Evolutionary conservation across 1,140 invertebrate genomes (phyloP).

Genomic region (Drosophila athabasca): DNA sequence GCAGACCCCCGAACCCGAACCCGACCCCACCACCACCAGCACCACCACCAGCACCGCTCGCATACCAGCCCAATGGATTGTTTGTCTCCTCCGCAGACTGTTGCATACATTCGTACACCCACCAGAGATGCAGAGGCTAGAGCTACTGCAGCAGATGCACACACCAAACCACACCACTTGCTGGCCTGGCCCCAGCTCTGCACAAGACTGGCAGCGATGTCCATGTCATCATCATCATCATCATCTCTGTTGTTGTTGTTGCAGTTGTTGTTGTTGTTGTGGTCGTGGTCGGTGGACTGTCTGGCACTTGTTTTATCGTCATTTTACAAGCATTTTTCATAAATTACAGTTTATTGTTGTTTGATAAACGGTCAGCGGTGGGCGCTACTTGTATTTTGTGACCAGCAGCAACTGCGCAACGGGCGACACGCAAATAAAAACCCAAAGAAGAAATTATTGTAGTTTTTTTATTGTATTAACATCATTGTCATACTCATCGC

Average conservation of each 20-base stretch:
- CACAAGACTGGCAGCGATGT: conserved; percentile 72
- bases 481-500: conserved; percentile 46
- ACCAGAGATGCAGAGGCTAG: conserved; percentile 3
- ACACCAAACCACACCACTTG: conserved; percentile 36
- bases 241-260: conserved; percentile 45
- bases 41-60: conserved; percentile 37
- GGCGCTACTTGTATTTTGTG: conserved; percentile 79
- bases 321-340: conserved; percentile 82
- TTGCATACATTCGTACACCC: conserved; percentile 30
- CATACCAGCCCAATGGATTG: conserved; percentile 64
- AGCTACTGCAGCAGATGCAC: conserved; percentile 27
- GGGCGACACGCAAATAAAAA: conserved; percentile 72
- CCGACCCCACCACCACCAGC: conserved; percentile 30
- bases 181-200: conserved; percentile 39
- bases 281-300: conserved; percentile 34
- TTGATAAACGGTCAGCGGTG: conserved; percentile 77
- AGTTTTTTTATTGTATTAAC: conserved; percentile 76
- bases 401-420: conserved; percentile 17
- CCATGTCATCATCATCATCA: conserved; percentile 70
- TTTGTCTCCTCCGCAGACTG: conserved; percentile 53
- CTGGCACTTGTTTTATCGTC: conserved; percentile 80
- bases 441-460: conserved; percentile 73
- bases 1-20: conserved; percentile 33
- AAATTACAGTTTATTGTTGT: conserved; percentile 82
- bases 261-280: conserved; percentile 43